Conservation (phyloP, 2,888 invertebrate genomes). For the Piscicola geometra region DNA sequence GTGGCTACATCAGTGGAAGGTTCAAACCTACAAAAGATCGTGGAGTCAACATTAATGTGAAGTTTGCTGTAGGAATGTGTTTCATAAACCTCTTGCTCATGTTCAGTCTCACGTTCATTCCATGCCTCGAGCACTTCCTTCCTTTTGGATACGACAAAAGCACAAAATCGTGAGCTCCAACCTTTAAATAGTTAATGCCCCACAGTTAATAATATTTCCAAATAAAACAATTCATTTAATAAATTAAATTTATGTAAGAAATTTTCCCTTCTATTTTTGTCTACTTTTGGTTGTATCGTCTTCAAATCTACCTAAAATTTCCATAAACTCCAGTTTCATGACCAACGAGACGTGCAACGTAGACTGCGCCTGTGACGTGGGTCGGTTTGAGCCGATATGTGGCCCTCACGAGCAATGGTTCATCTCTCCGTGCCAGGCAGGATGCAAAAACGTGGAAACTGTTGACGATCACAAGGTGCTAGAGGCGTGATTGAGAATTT, state of each 20-base stretch:
- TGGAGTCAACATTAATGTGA: slow-evolving; percentile 23
- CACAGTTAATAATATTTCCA: too few relatives aligned
- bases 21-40: slow-evolving; percentile 25
- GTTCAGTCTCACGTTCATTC: slow-evolving; percentile 11
- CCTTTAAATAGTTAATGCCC: too few relatives aligned
- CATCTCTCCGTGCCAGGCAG: slow-evolving; percentile 71
- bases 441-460: slow-evolving; percentile 58
- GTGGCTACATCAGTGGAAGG: slow-evolving; percentile 34
- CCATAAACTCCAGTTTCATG: slow-evolving; percentile 39
- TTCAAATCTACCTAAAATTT: too few relatives aligned
- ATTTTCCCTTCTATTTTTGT: too few relatives aligned
- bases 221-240: too few relatives aligned
- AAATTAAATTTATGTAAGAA: too few relatives aligned
- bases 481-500: background rate
- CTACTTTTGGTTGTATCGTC: too few relatives aligned
- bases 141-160: slow-evolving; percentile 22
- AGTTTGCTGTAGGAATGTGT: background rate
- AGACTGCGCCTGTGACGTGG: slow-evolving; percentile 62
- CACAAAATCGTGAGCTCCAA: background rate
- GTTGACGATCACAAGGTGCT: background rate
- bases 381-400: slow-evolving; percentile 66
- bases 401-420: slow-evolving; percentile 62
- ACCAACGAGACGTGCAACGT: slow-evolving; percentile 59
- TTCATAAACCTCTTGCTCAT: slow-evolving; percentile 3
- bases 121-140: slow-evolving; percentile 14